Evolutionary conservation across 1,140 invertebrate genomes (phyloP).

Genomic region (Saccostrea echinata): DNA sequence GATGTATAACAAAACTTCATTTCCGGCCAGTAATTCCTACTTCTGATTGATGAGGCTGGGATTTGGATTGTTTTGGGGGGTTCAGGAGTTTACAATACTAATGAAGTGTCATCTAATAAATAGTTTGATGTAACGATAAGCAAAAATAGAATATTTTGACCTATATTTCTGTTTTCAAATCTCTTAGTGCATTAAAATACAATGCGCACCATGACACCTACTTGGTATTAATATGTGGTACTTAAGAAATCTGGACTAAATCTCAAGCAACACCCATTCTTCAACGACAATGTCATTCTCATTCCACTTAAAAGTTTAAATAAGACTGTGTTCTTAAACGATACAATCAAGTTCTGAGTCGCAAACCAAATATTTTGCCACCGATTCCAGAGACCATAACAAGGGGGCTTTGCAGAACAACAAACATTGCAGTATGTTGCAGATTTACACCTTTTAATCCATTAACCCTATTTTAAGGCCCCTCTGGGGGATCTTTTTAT

Average conservation of each 20-base stretch:
- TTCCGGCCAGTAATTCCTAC: conserved; percentile 27
- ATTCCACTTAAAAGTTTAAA: no score
- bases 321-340: no score
- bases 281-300: no score
- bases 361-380: no score
- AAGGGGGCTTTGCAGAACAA: not conserved
- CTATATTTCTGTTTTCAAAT: not conserved
- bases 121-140: conserved; percentile 18
- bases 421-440: not conserved
- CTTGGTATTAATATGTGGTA: not conserved
- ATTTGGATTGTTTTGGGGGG: conserved; percentile 15
- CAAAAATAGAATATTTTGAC: not conserved
- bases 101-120: conserved; percentile 24
- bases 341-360: no score
- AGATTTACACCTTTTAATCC: not conserved
- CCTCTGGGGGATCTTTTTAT: not conserved
- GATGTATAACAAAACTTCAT: conserved; percentile 36
- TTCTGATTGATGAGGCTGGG: conserved; percentile 15
- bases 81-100: conserved; percentile 25
- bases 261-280: no score
- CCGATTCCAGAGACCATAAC: no score
- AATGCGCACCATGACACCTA: not conserved
- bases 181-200: not conserved
- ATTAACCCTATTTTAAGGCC: not conserved
- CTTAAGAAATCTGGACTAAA: not conserved